Evolutionary conservation across 2,888 invertebrate genomes (phyloP), one percentile per base, ranked within the genome.

Genomic region (Netelia virgata): DNA sequence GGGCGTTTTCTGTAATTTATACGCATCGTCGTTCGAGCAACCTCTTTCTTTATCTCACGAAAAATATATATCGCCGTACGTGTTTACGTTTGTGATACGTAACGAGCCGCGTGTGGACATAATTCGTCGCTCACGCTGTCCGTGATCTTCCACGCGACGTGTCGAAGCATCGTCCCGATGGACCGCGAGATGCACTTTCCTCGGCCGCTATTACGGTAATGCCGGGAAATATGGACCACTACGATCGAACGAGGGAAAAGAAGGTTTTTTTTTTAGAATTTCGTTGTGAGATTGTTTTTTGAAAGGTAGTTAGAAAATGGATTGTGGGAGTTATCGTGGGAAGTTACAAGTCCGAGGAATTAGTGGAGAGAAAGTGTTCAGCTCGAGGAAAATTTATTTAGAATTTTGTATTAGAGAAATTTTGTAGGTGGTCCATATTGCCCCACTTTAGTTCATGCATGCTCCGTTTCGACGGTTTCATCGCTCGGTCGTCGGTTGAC

Each of bases 51-150:
- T 36, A n/a, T 41, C 64, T 14, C 64, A 23, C 61, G 11, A n/a
- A 20, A 18, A 20, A 57, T 57, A 9, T 57, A 9, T n/a, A 18
- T 61, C 43, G 57, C 10, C 41, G 70, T 50, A 50, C 5, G 28
- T 28, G 28, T 28, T 28, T 18, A 20, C 1, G n/a, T 16, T 9
- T 23, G 23, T 11, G 20, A 36, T 11, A n/a, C 66, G 66, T 73
- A 82, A 82, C 77, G 61, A 82, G 72, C 43, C 61, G 73, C 68
- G 47, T 47, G 23, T 66, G 73, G 43, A 73, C 73, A 78, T 82
- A 73, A 82, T 82, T 77, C 72, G 72, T 77, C 72, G 61, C 50
- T 72, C 55, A 50, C 43, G 23, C 16, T 28, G 61, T 50, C 36
- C 28, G 41, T 36, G 41, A 76, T 50, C 76, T 50, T 69, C 43